These are phyloP conservation scores for Scylla paramamosain DNA, from an alignment of 1,140 invertebrate species.

Conservation along the genomic window DNA sequence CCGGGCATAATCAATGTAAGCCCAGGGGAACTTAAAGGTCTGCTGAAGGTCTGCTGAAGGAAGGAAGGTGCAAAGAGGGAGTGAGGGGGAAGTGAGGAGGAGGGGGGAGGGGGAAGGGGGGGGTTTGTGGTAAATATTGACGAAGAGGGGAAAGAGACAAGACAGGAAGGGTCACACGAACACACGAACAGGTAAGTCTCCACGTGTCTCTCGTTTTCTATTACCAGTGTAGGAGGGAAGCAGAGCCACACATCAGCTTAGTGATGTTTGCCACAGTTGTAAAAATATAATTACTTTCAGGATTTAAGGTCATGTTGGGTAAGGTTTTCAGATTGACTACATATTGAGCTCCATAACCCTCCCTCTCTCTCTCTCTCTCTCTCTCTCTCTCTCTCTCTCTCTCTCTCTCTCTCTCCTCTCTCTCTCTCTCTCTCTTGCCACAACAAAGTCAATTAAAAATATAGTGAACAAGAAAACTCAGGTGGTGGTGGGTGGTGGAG, in stretches of 20 bases:
- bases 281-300: conserved; percentile 8
- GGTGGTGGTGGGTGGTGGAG: too few species aligned
- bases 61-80: conserved; percentile 49
- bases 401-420: not conserved
- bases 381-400: not conserved
- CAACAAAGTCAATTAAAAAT: too few species aligned
- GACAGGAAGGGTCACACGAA: not conserved
- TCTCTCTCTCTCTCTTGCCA: not conserved
- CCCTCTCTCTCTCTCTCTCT: not conserved
- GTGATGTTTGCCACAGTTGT: not conserved
- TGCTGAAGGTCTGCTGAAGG: not conserved
- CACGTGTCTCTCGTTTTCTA: too few species aligned
- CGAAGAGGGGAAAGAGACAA: not conserved
- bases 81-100: conserved; percentile 50
- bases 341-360: not conserved
- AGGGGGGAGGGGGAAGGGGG: conserved; percentile 36
- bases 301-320: not conserved
- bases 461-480: too few species aligned
- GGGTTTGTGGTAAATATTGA: conserved; percentile 8
- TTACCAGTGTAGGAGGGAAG: not conserved
- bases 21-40: too few species aligned
- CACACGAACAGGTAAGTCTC: too few species aligned
- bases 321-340: not conserved
- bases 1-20: not conserved
- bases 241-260: not conserved